These are phyloP conservation scores for Psilopsiagon aymara DNA, from an alignment of 2,113 vertebrate genomes.

Conservation along the genomic window DNA sequence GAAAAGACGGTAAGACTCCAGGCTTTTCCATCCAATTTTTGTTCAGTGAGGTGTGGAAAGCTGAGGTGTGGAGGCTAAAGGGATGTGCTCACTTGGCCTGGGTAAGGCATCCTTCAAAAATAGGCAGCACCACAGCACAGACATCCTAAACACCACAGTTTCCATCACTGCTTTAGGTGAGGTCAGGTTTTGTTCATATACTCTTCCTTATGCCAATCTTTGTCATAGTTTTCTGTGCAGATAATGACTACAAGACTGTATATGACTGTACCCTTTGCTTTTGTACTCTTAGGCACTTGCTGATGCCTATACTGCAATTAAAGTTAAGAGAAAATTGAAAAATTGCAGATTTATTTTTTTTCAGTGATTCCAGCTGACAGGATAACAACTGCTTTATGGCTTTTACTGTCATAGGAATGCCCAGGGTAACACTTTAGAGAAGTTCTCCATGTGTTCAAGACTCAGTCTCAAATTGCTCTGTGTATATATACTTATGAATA, in stretches of 20 bases:
- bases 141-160: background rate
- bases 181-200: background rate
- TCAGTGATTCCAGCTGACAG: background rate
- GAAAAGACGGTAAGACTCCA: background rate
- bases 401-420: background rate
- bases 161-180: background rate
- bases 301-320: background rate
- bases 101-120: background rate
- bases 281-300: background rate
- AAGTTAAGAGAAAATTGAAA: background rate
- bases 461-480: background rate
- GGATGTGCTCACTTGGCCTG: background rate
- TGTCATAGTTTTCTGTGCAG: background rate
- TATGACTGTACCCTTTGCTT: background rate
- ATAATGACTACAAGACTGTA: no score
- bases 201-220: background rate
- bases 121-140: background rate
- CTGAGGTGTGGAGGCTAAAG: background rate
- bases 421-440: background rate
- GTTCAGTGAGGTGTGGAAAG: background rate
- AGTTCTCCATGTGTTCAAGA: background rate
- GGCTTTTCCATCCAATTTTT: background rate
- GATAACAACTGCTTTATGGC: background rate
- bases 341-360: background rate
- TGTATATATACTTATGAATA: background rate